phyloP scores from a whole-genome alignment of 2,797 vertebrate genomes.

The Premnoplex brunnescens region DNA sequence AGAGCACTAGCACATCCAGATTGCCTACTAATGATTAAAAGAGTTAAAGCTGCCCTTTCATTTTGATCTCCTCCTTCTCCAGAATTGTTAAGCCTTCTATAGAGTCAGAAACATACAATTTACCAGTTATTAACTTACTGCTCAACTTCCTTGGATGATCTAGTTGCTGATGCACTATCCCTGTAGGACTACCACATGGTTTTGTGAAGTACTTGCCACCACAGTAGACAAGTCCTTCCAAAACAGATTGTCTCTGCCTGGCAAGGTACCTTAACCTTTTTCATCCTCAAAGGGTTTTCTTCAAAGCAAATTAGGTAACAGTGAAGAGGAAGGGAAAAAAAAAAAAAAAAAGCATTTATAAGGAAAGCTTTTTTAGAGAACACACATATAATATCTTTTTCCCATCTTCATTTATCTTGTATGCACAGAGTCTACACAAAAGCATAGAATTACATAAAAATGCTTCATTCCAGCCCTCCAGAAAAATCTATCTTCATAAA shows the following conservation, averaged over 20 bases:
- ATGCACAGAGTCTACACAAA: not conserved
- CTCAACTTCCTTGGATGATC: not conserved
- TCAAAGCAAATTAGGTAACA: not conserved
- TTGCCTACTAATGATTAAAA: not conserved
- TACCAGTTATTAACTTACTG: not conserved
- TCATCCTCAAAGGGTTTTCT: not conserved
- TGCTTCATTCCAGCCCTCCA: not conserved
- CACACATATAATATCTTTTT: not conserved
- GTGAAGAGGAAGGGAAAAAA: not conserved
- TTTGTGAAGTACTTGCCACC: not conserved
- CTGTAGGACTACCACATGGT: rapidly evolving
- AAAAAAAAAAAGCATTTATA: not conserved
- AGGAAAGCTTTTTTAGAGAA: not conserved
- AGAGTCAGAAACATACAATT: not conserved
- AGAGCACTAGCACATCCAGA: not conserved
- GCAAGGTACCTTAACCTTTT: not conserved
- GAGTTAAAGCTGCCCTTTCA: not conserved
- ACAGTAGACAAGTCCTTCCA: not conserved
- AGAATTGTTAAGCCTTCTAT: not conserved
- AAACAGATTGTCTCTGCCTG: not conserved
- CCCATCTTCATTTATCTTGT: not conserved
- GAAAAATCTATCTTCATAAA: not conserved
- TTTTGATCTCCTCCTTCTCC: not conserved
- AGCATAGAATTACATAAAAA: not conserved
- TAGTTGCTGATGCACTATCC: not conserved